phyloP scores from a whole-genome alignment of 2,888 invertebrate genomes.

The Eristalis tenax region DNA sequence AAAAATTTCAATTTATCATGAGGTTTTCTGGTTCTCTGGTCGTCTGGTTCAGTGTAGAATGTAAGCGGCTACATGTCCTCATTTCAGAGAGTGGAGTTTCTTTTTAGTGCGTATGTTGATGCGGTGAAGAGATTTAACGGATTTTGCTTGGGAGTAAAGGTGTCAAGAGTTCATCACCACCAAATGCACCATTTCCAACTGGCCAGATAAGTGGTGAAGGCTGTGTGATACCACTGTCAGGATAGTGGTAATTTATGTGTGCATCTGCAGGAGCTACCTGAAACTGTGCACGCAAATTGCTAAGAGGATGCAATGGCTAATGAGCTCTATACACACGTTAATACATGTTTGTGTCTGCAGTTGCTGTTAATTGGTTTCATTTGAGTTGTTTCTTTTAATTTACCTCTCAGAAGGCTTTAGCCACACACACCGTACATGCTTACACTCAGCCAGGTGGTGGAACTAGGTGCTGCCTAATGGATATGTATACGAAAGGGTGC shows the following conservation, averaged over 20 bases:
- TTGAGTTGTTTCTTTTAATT: background rate
- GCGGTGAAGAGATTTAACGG: background rate
- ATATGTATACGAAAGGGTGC: background rate
- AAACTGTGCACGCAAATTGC: background rate
- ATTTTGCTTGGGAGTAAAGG: background rate
- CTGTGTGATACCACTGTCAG: constrained; percentile 22
- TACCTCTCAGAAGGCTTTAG: background rate
- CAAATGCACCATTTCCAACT: constrained; percentile 9
- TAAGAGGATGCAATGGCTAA: constrained; percentile 5
- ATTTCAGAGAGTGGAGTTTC: constrained; percentile 32
- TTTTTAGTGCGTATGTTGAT: constrained; percentile 46
- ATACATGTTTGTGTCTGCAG: background rate
- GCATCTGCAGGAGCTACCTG: background rate
- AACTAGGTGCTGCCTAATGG: background rate
- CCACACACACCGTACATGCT: background rate
- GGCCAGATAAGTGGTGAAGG: constrained; percentile 14
- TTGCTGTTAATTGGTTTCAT: background rate
- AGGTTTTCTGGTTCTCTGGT: constrained; percentile 50
- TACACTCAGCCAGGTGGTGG: too few species aligned
- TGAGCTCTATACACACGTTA: background rate
- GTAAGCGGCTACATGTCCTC: constrained; percentile 7
- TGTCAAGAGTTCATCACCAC: constrained; percentile 26
- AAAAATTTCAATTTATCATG: constrained; percentile 69
- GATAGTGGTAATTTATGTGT: constrained; percentile 24
- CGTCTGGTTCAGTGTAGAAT: background rate